Evolutionary conservation across 2,888 invertebrate genomes (phyloP).

Genomic region (Drosophila picticornis): DNA sequence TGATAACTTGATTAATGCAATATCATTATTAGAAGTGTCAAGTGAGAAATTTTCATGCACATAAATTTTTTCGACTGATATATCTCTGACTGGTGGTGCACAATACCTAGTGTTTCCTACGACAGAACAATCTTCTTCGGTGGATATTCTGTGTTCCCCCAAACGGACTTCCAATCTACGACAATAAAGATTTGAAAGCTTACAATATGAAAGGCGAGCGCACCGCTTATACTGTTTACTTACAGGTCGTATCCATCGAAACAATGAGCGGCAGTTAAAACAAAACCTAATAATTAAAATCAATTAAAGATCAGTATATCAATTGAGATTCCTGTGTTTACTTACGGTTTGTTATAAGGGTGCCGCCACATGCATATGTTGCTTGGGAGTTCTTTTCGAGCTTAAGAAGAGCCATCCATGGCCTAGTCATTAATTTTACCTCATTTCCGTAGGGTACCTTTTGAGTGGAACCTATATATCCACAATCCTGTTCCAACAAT

Average conservation of each 20-base stretch:
- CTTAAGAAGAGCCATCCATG: constrained; percentile 41
- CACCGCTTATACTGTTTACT: constrained; percentile 5
- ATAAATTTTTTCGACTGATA: background rate
- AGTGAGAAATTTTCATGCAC: constrained; percentile 6
- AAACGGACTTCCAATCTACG: constrained; percentile 23
- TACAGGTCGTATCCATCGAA: constrained; percentile 5
- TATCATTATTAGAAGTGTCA: constrained; percentile 2
- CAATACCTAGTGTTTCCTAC: rapidly evolving
- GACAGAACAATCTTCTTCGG: background rate
- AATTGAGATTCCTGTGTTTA: background rate
- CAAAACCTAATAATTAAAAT: constrained; percentile 16
- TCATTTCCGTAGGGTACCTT: background rate
- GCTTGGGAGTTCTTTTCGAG: rapidly evolving
- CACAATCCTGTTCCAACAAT: constrained; percentile 20
- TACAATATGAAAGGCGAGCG: background rate
- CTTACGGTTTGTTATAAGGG: constrained; percentile 37
- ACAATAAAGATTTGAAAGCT: background rate
- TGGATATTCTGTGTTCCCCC: constrained; percentile 22
- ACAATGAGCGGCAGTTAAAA: constrained; percentile 51
- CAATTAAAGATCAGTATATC: background rate
- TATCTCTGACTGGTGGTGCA: constrained; percentile 23
- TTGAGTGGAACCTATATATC: background rate
- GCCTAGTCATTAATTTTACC: constrained; percentile 21
- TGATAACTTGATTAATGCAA: constrained; percentile 34
- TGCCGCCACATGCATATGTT: constrained; percentile 22